Conservation (phyloP, 2,888 invertebrate genomes). For the Heliconius cydno region DNA sequence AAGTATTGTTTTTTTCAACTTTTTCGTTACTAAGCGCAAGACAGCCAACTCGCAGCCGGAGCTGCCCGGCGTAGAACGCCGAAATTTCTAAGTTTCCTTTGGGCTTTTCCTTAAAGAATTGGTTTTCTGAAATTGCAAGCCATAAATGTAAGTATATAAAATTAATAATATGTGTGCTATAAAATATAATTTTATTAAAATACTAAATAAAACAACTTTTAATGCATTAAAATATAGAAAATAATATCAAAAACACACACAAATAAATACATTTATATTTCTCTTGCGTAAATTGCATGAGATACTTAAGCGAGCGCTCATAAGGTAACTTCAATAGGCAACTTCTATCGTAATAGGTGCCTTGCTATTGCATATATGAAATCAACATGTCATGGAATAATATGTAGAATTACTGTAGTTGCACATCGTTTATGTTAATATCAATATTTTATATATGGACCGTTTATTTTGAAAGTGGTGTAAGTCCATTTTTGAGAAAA, state of each 20-base stretch:
- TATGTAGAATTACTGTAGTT: background rate
- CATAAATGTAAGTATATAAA: no score
- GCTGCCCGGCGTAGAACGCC: no score
- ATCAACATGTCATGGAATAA: conserved; percentile 9
- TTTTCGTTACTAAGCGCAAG: no score
- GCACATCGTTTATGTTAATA: background rate
- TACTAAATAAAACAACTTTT: background rate
- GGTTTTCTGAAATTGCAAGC: no score
- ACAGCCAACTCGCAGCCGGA: no score
- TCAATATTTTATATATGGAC: background rate
- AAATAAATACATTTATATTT: background rate
- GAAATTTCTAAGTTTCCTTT: no score
- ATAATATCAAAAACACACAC: background rate
- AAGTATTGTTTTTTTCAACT: no score
- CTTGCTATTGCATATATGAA: conserved; percentile 7
- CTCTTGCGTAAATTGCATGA: conserved; percentile 3
- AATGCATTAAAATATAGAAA: background rate
- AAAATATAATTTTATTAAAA: background rate
- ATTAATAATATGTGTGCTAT: background rate
- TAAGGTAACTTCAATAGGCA: conserved; percentile 9
- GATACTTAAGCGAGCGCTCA: conserved; percentile 2
- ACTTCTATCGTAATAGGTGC: conserved; percentile 6
- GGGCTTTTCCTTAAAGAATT: no score
- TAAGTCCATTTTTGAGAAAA: no score
- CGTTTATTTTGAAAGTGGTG: no score